Evolutionary conservation across 2,113 vertebrate species (phyloP).

Genomic region (Forbesichthys papilliferus): DNA sequence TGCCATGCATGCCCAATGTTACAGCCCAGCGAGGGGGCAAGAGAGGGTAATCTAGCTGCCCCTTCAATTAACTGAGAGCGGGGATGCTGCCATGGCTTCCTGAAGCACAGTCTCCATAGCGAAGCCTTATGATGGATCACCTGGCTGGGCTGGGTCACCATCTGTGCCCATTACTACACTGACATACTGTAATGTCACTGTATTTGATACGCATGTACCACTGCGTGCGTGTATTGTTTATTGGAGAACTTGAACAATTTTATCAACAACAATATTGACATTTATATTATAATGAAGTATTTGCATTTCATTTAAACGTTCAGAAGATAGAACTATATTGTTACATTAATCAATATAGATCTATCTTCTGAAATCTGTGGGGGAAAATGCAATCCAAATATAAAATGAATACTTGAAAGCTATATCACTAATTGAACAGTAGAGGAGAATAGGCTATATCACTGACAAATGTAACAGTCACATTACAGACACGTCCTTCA

Average conservation of each 20-base stretch:
- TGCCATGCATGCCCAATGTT: constrained; percentile 39
- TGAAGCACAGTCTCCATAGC: constrained; percentile 47
- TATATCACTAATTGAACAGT: background rate
- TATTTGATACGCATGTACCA: background rate
- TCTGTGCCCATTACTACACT: constrained; percentile 52
- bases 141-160: constrained; percentile 57
- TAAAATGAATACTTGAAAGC: no score
- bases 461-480: background rate
- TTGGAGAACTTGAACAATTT: no score
- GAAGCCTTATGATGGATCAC: constrained; percentile 67
- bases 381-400: background rate
- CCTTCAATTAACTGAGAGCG: constrained; percentile 72
- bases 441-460: background rate
- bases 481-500: no score
- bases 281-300: no score
- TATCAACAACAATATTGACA: no score
- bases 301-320: background rate
- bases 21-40: constrained; percentile 46
- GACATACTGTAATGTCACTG: constrained; percentile 11
- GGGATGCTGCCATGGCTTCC: constrained; percentile 54
- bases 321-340: no score
- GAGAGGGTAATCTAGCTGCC: constrained; percentile 67
- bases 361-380: no score
- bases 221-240: no score
- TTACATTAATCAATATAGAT: no score